phyloP scores from a whole-genome alignment of 2,113 vertebrate species.

The Pitta sordida region DNA sequence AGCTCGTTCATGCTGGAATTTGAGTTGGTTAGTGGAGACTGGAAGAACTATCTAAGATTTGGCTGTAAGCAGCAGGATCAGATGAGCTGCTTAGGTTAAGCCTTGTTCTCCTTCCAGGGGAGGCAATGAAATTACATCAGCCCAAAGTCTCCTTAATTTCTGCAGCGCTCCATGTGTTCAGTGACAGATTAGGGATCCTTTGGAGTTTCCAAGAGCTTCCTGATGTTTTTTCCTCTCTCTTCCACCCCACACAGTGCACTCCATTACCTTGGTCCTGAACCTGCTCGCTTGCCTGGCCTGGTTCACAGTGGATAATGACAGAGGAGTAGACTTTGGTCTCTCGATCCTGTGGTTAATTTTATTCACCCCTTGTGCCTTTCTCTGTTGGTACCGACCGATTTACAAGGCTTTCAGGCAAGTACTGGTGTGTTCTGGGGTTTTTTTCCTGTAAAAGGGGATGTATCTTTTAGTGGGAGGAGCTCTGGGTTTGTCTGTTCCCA shows the following conservation, averaged over 20 bases:
- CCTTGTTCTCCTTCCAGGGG: background rate
- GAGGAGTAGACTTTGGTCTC: constrained; percentile 89
- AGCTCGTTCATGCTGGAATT: background rate
- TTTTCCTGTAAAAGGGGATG: fast-evolving
- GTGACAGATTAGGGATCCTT: background rate
- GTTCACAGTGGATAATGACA: constrained; percentile 62
- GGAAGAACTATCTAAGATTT: background rate
- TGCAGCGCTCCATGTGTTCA: background rate
- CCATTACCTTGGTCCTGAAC: constrained; percentile 90
- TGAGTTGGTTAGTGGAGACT: background rate
- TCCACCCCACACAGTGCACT: constrained; percentile 80
- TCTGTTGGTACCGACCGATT: constrained; percentile 96
- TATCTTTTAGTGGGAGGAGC: background rate
- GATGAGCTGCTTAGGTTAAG: background rate
- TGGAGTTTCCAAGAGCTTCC: background rate
- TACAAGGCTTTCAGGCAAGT: constrained; percentile 96
- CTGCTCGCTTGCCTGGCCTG: constrained; percentile 90
- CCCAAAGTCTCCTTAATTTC: background rate
- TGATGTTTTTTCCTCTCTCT: background rate
- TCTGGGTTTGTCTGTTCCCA: background rate
- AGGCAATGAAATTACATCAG: background rate
- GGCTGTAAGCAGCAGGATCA: background rate
- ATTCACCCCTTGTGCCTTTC: constrained; percentile 92
- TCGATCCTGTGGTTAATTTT: constrained; percentile 95
- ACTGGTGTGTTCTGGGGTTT: background rate